phyloP scores from a whole-genome alignment of 2,888 invertebrate species.

The Cheilosia vernalis region DNA sequence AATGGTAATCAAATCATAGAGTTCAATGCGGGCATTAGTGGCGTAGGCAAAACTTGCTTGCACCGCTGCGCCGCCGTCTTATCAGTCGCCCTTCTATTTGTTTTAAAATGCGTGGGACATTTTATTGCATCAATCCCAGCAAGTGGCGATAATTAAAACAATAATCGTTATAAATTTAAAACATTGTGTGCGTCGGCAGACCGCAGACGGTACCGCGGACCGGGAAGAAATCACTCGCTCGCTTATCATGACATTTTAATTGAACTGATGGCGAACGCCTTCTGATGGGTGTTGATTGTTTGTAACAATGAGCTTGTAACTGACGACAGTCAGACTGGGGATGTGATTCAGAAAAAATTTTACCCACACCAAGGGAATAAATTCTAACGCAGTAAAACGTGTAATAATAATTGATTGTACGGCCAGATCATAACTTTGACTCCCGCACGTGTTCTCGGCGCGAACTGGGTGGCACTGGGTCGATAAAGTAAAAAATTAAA shows the following conservation, averaged over 20 bases:
- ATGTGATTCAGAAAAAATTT: slow-evolving; percentile 8
- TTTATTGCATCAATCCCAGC: slow-evolving; percentile 45
- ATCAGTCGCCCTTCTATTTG: slow-evolving; percentile 35
- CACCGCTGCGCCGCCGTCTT: slow-evolving; percentile 18
- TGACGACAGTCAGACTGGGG: slow-evolving; percentile 4
- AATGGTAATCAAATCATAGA: slow-evolving; percentile 58
- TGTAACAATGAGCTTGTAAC: slow-evolving; percentile 34
- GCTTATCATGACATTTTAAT: slow-evolving; percentile 52
- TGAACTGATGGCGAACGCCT: slow-evolving; percentile 11
- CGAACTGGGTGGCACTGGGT: slow-evolving; percentile 1
- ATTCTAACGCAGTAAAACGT: not conserved
- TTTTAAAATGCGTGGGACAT: slow-evolving; percentile 37
- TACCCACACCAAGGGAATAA: not conserved
- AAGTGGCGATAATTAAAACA: slow-evolving; percentile 44
- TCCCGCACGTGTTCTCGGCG: slow-evolving; percentile 24
- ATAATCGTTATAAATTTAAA: slow-evolving; percentile 22
- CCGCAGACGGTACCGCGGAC: not conserved
- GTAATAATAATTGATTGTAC: not conserved
- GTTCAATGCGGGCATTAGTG: slow-evolving; percentile 59
- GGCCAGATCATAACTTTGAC: slow-evolving; percentile 18
- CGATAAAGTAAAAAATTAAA: not conserved
- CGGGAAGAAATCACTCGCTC: slow-evolving; percentile 34
- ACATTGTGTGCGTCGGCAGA: not conserved
- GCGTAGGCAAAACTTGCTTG: slow-evolving; percentile 12
- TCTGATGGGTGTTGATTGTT: slow-evolving; percentile 51